A percentile compares a stretch with the other conserved stretches of the same genome.
Conservation (phyloP, 2,113 vertebrate species). For the Grammomys surdaster region DNA sequence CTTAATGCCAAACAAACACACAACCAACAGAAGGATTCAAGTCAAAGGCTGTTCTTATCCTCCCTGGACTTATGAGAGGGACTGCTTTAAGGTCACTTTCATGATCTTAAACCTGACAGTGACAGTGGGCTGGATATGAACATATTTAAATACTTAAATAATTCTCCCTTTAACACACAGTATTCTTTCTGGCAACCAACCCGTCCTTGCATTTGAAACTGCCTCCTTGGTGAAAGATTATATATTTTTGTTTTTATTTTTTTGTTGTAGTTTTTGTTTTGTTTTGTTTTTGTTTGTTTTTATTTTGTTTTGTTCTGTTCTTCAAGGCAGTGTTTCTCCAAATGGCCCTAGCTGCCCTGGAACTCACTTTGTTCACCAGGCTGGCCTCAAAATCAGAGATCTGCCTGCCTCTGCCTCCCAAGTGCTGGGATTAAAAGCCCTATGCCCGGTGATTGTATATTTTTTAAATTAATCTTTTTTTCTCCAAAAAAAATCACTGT, state of each 20-base stretch:
- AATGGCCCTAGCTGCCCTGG: too few species aligned
- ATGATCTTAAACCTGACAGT: not conserved
- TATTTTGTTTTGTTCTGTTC: too few species aligned
- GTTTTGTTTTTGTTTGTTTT: too few species aligned
- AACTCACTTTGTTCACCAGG: too few species aligned
- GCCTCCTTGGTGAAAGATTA: not conserved
- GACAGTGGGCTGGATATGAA: not conserved
- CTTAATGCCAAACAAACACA: constrained; percentile 40
- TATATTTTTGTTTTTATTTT: too few species aligned
- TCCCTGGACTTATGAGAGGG: not conserved
- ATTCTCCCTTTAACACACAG: not conserved
- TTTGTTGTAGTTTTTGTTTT: too few species aligned
- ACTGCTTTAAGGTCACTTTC: not conserved
- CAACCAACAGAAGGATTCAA: constrained; percentile 34
- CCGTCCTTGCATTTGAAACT: not conserved
- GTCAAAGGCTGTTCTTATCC: not conserved
- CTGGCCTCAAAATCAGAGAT: too few species aligned
- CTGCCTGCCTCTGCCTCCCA: too few species aligned
- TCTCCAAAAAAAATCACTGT: not conserved
- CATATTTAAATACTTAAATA: constrained; percentile 24
- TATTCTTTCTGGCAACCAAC: not conserved
- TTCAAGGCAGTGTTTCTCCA: too few species aligned
- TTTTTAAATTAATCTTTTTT: constrained; percentile 38
- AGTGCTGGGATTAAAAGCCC: too few species aligned
- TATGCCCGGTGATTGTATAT: too few species aligned